Evolutionary conservation across 2,888 invertebrate species (phyloP), one percentile per base, ranked within the genome.

Genomic region (Amphipyra tragopoginis): DNA sequence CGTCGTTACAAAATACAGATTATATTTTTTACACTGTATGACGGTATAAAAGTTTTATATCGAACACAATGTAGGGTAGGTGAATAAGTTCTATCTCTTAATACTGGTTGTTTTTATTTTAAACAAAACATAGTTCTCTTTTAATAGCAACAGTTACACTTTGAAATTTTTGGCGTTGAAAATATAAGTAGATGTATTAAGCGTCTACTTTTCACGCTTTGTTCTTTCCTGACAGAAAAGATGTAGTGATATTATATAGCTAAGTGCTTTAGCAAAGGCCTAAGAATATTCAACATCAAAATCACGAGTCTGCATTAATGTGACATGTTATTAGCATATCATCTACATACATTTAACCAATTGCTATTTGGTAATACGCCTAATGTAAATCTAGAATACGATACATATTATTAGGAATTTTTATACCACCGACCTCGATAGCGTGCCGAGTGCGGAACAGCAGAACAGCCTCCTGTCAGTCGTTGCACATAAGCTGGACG

Each of bases 1-100:
- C 58, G 62, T 56, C 65, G 65, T 78, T 78, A 64, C 55, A 51
- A 62, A 52, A 52, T 54, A 48, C 45, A 48, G 43, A 62, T 74
- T 57, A 57, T 47, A 48, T 74, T 68, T 60, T 70, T 69, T 57
- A 51, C 47, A 49, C 29, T 38, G 14, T 73, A 68, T 66, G 52
- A 47, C 40, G 36, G 33, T 40, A 44, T 33, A 34, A 13, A 10
- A 51, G 36, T 13, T 66, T 38, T 54, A 36, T 50, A 36, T 47
- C 34, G 9, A 44, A 26, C 5, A 53, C 26, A 21, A 10, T 36
- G 34, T 40, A 5, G 9, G 13, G 36, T 34, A 13, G 21, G 43
- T 15, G 38, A 34, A 21, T 36, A 5, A 13, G n/a, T 45, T 43
- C 43, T 13, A 15, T 26, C 44, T 26, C 4, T 8, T 43, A 8